phyloP scores from a whole-genome alignment of 2,797 vertebrate species.

The Mallotus villosus region DNA sequence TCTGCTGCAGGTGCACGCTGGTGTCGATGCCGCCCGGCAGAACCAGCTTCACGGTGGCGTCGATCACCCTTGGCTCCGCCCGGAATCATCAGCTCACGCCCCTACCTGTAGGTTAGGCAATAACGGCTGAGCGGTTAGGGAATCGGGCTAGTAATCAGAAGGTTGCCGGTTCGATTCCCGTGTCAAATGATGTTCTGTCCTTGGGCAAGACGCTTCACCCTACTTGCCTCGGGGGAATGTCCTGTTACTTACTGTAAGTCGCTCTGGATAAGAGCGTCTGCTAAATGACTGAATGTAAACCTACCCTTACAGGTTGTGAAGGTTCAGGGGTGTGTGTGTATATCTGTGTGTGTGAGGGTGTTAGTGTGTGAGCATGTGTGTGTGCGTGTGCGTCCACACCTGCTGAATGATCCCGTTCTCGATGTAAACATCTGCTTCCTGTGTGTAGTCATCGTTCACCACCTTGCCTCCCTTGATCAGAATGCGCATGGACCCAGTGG shows the following conservation, averaged over 20 bases:
- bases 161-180: too few relatives aligned
- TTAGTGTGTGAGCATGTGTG: constrained; percentile 19
- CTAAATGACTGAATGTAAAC: too few relatives aligned
- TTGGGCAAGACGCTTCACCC: too few relatives aligned
- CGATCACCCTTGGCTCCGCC: constrained; percentile 97
- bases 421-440: constrained; percentile 87
- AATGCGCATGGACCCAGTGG: constrained; percentile 89
- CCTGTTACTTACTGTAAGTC: too few relatives aligned
- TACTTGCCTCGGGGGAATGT: too few relatives aligned
- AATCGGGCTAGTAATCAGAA: too few relatives aligned
- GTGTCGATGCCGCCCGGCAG: constrained; percentile 95
- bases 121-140: too few relatives aligned
- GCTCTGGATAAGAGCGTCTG: too few relatives aligned
- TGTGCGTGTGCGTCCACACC: constrained; percentile 71
- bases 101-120: constrained; percentile 83
- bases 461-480: constrained; percentile 93
- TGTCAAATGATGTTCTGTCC: too few relatives aligned
- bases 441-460: constrained; percentile 83
- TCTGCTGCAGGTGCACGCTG: constrained; percentile 96
- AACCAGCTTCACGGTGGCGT: constrained; percentile 93
- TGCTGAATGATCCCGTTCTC: constrained; percentile 88
- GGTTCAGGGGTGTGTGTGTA: constrained; percentile 4
- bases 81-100: constrained; percentile 95
- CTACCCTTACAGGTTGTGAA: too few relatives aligned
- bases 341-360: too few relatives aligned